Conservation (phyloP, 2,797 vertebrate genomes). For the Eupleurogrammus muticus region DNA sequence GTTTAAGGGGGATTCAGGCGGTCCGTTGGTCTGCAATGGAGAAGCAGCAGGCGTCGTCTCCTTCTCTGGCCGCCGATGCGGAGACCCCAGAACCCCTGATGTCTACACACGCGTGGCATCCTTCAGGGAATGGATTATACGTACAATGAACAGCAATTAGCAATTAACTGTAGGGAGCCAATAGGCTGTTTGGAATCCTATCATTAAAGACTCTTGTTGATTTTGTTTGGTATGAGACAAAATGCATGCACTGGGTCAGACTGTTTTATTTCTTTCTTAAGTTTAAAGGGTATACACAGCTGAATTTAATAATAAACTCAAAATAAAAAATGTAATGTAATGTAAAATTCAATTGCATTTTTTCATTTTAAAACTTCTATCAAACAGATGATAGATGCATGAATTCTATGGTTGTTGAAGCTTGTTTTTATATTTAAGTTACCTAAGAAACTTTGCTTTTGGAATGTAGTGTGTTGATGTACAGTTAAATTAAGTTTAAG, state of each 20-base stretch:
- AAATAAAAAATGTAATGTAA: neutral
- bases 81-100: constrained; percentile 77
- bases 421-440: too few species aligned
- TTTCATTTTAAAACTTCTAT: neutral
- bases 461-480: too few species aligned
- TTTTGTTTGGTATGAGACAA: neutral
- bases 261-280: neutral
- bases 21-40: constrained; percentile 81
- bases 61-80: constrained; percentile 82
- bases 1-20: constrained; percentile 84
- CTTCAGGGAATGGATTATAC: constrained; percentile 79
- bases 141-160: constrained; percentile 50
- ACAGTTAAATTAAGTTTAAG: too few species aligned
- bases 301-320: neutral
- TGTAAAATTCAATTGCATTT: neutral
- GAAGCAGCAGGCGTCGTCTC: constrained; percentile 77
- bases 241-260: neutral
- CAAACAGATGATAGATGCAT: neutral
- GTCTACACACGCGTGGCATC: constrained; percentile 81
- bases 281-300: neutral
- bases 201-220: neutral
- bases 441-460: too few species aligned
- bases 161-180: neutral
- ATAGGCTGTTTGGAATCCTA: neutral
- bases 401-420: neutral